Evolutionary conservation across 2,113 vertebrate genomes (phyloP).

Genomic region (Hyla sarda): DNA sequence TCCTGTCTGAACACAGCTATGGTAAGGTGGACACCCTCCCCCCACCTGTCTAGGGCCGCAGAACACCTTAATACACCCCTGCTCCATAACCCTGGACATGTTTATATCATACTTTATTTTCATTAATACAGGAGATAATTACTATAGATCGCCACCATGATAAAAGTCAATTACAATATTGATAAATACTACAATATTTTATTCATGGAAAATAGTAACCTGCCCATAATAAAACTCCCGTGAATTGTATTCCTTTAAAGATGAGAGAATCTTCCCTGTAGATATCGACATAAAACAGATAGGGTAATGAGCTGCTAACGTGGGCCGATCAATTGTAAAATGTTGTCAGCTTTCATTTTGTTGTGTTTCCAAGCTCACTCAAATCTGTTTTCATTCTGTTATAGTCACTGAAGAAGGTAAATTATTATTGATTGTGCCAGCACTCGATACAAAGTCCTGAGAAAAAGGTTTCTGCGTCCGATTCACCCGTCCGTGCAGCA

Average conservation of each 20-base stretch:
- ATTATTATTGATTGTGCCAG: slow-evolving; percentile 44
- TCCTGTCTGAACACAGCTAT: no score
- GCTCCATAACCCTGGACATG: neutral
- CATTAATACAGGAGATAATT: neutral
- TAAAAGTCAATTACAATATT: neutral
- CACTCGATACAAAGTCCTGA: neutral
- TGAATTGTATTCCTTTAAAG: neutral
- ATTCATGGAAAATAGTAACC: neutral
- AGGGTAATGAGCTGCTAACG: neutral
- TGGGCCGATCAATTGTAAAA: slow-evolving; percentile 22
- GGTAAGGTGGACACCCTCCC: no score
- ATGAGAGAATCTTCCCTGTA: neutral
- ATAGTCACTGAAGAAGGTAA: slow-evolving; percentile 19
- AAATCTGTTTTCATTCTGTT: slow-evolving; percentile 20
- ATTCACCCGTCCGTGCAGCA: neutral
- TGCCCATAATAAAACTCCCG: neutral
- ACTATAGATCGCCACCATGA: neutral
- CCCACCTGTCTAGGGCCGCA: no score
- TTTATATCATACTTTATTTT: neutral
- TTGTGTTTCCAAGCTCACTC: neutral
- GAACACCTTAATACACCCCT: neutral
- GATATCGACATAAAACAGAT: neutral
- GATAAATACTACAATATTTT: neutral
- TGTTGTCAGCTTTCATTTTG: slow-evolving; percentile 31
- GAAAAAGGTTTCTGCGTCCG: neutral